Conservation (phyloP, 2,888 invertebrate genomes). For the Amphimallon solstitiale region DNA sequence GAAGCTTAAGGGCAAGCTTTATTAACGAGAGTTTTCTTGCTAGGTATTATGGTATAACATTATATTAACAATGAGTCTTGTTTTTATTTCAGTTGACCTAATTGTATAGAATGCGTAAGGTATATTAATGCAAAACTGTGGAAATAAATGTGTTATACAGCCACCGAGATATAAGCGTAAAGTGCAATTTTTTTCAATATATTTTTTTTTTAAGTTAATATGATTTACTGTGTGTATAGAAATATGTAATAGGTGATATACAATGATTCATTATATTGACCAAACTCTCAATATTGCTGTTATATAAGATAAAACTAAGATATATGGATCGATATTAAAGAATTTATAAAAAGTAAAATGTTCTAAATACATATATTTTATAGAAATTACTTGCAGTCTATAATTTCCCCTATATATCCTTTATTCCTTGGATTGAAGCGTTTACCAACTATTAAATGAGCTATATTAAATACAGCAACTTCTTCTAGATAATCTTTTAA, state of each 20-base stretch:
- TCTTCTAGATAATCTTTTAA: no score
- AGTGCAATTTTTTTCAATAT: conserved; percentile 4
- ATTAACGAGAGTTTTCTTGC: not conserved
- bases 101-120: conserved; percentile 1
- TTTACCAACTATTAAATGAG: no score
- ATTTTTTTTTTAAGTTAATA: not conserved
- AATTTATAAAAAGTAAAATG: conserved; percentile 26
- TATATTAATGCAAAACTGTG: not conserved
- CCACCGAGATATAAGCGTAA: not conserved
- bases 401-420: not conserved
- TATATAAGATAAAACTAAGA: not conserved
- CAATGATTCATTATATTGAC: conserved; percentile 34
- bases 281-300: conserved; percentile 21
- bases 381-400: not conserved
- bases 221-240: conserved; percentile 16
- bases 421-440: no score
- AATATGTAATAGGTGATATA: conserved; percentile 10
- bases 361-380: conserved; percentile 31
- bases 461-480: no score
- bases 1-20: no score
- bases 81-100: conserved; percentile 27
- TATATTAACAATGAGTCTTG: no score
- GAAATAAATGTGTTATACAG: not conserved
- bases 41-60: not conserved
- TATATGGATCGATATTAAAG: not conserved